Evolutionary conservation across 2,113 vertebrate genomes (phyloP).

Genomic region (Daubentonia madagascariensis): DNA sequence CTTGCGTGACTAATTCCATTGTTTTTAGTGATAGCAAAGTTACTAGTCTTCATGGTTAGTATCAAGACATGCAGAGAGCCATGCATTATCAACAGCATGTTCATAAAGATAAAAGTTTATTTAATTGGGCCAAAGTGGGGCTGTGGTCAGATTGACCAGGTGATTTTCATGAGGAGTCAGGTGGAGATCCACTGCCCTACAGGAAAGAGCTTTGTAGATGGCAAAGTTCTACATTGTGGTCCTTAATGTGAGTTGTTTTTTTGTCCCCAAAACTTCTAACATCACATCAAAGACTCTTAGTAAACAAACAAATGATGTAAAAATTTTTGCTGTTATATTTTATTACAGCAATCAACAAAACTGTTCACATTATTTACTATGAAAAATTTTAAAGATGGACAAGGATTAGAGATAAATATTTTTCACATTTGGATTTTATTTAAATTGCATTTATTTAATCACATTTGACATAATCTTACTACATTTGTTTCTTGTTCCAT

Average conservation of each 20-base stretch:
- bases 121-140: not conserved
- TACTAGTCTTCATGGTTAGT: not conserved
- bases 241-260: not conserved
- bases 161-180: not conserved
- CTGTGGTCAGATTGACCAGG: not conserved
- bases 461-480: not conserved
- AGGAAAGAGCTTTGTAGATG: not conserved
- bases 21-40: not conserved
- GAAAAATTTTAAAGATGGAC: not conserved
- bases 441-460: slow-evolving; percentile 11
- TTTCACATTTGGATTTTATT: slow-evolving; percentile 1
- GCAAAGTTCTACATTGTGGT: not conserved
- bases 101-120: not conserved
- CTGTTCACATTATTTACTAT: not conserved
- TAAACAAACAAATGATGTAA: not conserved
- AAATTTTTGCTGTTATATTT: not conserved
- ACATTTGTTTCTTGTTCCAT: not conserved
- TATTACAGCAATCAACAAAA: not conserved
- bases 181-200: not conserved
- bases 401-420: not conserved
- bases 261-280: not conserved
- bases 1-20: not conserved
- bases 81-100: not conserved
- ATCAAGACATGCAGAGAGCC: not conserved
- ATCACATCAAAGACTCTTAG: not conserved